A percentile compares a stretch with the other conserved stretches of the same genome.
These are phyloP conservation scores for Xenopus borealis DNA, from an alignment of 2,113 vertebrate species.

Conservation along the genomic window DNA sequence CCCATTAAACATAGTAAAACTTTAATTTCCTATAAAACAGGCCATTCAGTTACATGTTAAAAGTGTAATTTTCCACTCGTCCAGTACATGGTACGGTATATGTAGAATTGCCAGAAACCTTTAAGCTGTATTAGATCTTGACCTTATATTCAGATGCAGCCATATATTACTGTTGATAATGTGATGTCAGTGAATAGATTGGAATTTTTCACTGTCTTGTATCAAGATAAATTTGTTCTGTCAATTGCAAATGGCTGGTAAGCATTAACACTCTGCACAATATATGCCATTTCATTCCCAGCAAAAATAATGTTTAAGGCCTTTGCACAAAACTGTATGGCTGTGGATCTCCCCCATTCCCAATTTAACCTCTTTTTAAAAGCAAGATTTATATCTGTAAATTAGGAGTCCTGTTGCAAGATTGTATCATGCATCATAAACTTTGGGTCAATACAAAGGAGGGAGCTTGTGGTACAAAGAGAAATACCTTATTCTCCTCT, in stretches of 20 bases:
- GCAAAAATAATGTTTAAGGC: constrained; percentile 87
- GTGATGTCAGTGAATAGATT: constrained; percentile 88
- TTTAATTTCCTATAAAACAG: constrained; percentile 75
- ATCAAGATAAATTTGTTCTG: constrained; percentile 95
- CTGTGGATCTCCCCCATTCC: constrained; percentile 82
- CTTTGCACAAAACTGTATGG: constrained; percentile 81
- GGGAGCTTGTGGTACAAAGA: constrained; percentile 67
- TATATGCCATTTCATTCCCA: constrained; percentile 82
- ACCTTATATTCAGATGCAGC: constrained; percentile 87
- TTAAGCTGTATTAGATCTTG: constrained; percentile 67
- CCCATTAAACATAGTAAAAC: constrained; percentile 75
- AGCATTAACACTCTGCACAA: constrained; percentile 75
- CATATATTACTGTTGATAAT: constrained; percentile 92
- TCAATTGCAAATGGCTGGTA: constrained; percentile 87
- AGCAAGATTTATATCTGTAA: constrained; percentile 90
- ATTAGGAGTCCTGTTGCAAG: constrained; percentile 88
- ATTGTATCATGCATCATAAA: constrained; percentile 93
- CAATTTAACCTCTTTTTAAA: constrained; percentile 94
- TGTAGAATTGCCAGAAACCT: constrained; percentile 70
- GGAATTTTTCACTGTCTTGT: constrained; percentile 92
- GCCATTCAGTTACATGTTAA: constrained; percentile 72
- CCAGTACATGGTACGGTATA: constrained; percentile 68
- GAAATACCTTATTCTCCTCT: constrained; percentile 64
- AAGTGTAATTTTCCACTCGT: constrained; percentile 66
- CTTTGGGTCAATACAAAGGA: constrained; percentile 88